Percentiles rank a stretch among this genome's conserved stretches.
phyloP scores from a whole-genome alignment of 2,888 invertebrate species.

The Thymelicus sylvestris region DNA sequence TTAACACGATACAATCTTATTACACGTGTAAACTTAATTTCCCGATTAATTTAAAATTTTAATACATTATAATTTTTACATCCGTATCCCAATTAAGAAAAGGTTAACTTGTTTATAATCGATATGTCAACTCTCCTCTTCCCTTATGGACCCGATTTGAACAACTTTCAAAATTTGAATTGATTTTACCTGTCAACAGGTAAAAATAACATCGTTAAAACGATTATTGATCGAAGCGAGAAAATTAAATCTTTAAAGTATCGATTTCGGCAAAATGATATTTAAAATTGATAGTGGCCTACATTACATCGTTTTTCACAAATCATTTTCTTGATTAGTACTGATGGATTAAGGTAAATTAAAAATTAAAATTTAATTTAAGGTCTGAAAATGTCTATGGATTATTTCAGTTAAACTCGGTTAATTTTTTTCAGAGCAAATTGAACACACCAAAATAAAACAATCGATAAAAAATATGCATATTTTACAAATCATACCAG shows the following conservation, averaged over 20 bases:
- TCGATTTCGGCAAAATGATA: too few relatives aligned
- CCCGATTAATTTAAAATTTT: background rate
- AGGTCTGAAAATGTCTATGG: too few relatives aligned
- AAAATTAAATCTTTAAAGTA: background rate
- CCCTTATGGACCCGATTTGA: conserved; percentile 1
- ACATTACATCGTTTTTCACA: too few relatives aligned
- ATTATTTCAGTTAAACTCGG: too few relatives aligned
- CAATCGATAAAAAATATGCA: too few relatives aligned
- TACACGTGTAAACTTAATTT: background rate
- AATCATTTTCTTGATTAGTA: too few relatives aligned
- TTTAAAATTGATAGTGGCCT: too few relatives aligned
- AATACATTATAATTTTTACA: background rate
- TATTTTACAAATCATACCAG: too few relatives aligned
- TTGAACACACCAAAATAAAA: too few relatives aligned
- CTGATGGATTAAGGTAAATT: too few relatives aligned
- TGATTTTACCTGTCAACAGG: conserved; percentile 1
- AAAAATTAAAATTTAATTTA: too few relatives aligned
- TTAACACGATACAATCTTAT: conserved; percentile 14
- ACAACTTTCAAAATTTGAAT: conserved; percentile 26
- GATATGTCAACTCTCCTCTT: background rate
- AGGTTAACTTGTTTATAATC: background rate
- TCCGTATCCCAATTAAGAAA: conserved; percentile 2
- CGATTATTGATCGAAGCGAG: conserved; percentile 30
- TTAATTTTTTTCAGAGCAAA: too few relatives aligned
- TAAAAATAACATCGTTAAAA: conserved; percentile 24